phyloP scores from a whole-genome alignment of 92 coral and sea anemone species.

The Actinostola sp. region DNA sequence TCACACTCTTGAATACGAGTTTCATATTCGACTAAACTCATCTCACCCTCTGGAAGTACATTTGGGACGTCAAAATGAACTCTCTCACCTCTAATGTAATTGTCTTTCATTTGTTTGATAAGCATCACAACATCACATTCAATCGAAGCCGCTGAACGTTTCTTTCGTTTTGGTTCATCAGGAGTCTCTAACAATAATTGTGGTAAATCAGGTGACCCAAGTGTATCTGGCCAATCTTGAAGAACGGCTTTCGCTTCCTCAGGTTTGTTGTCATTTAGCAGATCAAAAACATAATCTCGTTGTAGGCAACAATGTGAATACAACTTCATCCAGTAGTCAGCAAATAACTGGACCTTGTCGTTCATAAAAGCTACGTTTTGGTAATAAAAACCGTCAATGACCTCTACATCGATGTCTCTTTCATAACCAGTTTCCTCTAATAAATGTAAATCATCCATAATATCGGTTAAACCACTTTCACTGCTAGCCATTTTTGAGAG shows the following conservation, averaged over 20 bases:
- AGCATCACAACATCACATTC: slow-evolving; percentile 34
- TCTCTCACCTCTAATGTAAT: slow-evolving; percentile 25
- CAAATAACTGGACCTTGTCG: slow-evolving; percentile 41
- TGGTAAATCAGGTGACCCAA: slow-evolving; percentile 27
- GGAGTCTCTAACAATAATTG: slow-evolving; percentile 9
- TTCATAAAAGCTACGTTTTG: slow-evolving; percentile 14
- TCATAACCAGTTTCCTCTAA: slow-evolving; percentile 38
- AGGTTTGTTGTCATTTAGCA: slow-evolving; percentile 18
- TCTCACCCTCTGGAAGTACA: slow-evolving; percentile 19
- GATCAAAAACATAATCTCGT: slow-evolving; percentile 38
- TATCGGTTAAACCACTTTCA: slow-evolving; percentile 24
- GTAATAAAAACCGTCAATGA: slow-evolving; percentile 20
- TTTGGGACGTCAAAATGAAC: slow-evolving; percentile 28
- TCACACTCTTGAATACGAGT: slow-evolving; percentile 30
- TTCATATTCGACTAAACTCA: slow-evolving; percentile 24
- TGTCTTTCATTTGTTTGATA: slow-evolving; percentile 28
- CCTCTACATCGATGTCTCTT: slow-evolving; percentile 8
- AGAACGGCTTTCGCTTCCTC: slow-evolving; percentile 50
- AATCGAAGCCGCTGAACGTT: slow-evolving; percentile 11
- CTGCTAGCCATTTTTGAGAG: slow-evolving; percentile 24
- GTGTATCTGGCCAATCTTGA: slow-evolving; percentile 29
- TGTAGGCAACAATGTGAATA: slow-evolving; percentile 53
- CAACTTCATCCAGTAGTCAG: slow-evolving; percentile 36
- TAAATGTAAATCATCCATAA: slow-evolving; percentile 29
- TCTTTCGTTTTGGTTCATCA: slow-evolving; percentile 32